phyloP scores from a whole-genome alignment of 1,140 invertebrate species.

The Listronotus bonariensis region DNA sequence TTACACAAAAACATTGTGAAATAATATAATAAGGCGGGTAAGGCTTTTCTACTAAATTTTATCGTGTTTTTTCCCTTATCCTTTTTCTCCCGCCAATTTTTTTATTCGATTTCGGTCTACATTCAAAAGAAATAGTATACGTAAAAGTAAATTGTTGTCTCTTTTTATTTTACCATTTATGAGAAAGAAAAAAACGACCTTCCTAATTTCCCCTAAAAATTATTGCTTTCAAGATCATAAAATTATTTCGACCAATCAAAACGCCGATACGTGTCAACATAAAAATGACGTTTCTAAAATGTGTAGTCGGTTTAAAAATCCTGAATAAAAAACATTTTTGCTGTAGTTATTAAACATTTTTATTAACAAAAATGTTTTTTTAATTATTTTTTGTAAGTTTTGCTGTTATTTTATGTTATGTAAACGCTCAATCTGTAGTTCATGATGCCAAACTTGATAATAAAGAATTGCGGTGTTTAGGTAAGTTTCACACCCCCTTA shows the following conservation, averaged over 20 bases:
- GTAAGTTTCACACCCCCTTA: constrained; percentile 36
- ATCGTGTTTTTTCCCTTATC: too few relatives aligned
- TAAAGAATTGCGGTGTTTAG: constrained; percentile 52
- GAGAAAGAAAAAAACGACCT: too few relatives aligned
- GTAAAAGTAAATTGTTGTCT: too few relatives aligned
- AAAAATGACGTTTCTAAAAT: constrained; percentile 29
- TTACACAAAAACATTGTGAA: too few relatives aligned
- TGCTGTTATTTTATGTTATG: constrained; percentile 4
- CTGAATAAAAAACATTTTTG: constrained; percentile 16
- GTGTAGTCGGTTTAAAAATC: constrained; percentile 1
- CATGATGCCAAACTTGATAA: constrained; percentile 46
- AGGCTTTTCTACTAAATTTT: too few relatives aligned
- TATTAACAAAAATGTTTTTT: not conserved
- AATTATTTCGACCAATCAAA: constrained; percentile 35
- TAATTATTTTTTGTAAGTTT: not conserved
- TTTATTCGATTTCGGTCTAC: too few relatives aligned
- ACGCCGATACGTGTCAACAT: constrained; percentile 43
- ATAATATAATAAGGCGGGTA: too few relatives aligned
- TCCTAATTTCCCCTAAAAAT: too few relatives aligned
- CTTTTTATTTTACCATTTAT: too few relatives aligned
- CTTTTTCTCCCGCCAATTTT: too few relatives aligned
- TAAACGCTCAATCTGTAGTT: constrained; percentile 24
- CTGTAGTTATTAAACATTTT: not conserved
- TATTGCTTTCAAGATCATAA: not conserved
- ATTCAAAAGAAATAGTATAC: too few relatives aligned